These are phyloP conservation scores for Rhamnusium bicolor DNA, from an alignment of 2,888 invertebrate species.

Conservation along the genomic window DNA sequence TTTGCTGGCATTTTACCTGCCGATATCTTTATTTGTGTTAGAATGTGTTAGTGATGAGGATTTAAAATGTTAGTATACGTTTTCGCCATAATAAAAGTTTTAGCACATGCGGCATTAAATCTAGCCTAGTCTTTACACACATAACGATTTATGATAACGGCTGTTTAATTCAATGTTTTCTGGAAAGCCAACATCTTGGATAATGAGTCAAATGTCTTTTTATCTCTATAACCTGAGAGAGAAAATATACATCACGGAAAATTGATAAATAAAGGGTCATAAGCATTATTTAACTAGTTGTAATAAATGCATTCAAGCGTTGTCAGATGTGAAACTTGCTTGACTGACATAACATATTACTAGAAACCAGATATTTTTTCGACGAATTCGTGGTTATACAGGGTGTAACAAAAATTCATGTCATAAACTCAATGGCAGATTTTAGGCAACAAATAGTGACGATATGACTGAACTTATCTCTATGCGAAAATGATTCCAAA, in stretches of 20 bases:
- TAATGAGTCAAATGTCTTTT: conserved; percentile 46
- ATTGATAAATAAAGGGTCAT: neutral
- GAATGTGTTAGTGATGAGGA: conserved; percentile 4
- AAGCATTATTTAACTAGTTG: too few species aligned
- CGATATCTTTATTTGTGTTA: conserved; percentile 41
- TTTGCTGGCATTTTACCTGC: conserved; percentile 40
- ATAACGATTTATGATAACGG: conserved; percentile 40
- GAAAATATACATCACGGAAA: neutral
- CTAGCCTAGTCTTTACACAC: conserved; percentile 23
- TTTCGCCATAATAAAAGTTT: conserved; percentile 9
- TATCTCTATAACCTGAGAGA: neutral
- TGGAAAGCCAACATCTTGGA: conserved; percentile 41
- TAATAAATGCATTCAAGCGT: too few species aligned
- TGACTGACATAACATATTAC: too few species aligned
- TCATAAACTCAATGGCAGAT: too few species aligned
- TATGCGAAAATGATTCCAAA: too few species aligned
- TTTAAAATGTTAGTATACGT: conserved; percentile 9
- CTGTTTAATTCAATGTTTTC: conserved; percentile 45
- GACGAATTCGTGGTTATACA: too few species aligned
- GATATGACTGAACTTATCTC: too few species aligned
- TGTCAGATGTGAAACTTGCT: too few species aligned
- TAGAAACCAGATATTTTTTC: too few species aligned
- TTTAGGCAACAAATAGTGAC: too few species aligned
- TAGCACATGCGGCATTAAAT: conserved; percentile 17
- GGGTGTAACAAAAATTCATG: too few species aligned